phyloP scores from a whole-genome alignment of 2,888 invertebrate species.

The Caenorhabditis auriculariae region DNA sequence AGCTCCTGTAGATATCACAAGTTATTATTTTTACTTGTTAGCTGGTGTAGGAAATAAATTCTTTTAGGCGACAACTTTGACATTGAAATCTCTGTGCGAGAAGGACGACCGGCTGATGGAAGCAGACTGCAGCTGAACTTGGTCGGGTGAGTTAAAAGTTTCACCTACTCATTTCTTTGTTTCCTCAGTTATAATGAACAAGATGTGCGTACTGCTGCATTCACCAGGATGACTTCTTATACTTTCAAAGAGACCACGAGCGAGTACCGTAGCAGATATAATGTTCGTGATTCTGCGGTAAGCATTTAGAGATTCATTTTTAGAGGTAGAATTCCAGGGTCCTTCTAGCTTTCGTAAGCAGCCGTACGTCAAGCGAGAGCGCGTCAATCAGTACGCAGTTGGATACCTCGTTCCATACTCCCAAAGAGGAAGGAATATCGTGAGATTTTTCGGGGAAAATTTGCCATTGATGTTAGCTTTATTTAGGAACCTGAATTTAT shows the following conservation, averaged over 20 bases:
- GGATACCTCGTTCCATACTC: constrained; percentile 38
- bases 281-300: constrained; percentile 5
- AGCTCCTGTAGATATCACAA: constrained; percentile 45
- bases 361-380: constrained; percentile 37
- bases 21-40: constrained; percentile 5
- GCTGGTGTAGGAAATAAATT: not conserved
- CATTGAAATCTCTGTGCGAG: constrained; percentile 20
- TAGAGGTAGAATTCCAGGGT: not conserved
- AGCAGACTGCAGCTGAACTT: constrained; percentile 23
- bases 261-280: constrained; percentile 13
- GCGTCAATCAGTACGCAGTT: constrained; percentile 15
- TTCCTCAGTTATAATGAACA: constrained; percentile 32
- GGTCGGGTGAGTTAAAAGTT: constrained; percentile 5
- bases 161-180: not conserved
- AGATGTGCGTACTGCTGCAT: constrained; percentile 34
- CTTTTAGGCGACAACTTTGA: constrained; percentile 32
- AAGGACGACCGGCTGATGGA: not conserved
- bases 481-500: constrained; percentile 32
- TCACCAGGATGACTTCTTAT: constrained; percentile 41
- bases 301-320: not conserved
- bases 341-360: constrained; percentile 37
- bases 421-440: constrained; percentile 16
- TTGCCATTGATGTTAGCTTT: too few relatives aligned
- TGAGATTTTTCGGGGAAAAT: not conserved
- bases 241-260: constrained; percentile 43